A percentile compares a stretch with the other conserved stretches of the same genome.
Evolutionary conservation across 2,113 vertebrate species (phyloP).

Genomic region (Pundamilia nyererei): DNA sequence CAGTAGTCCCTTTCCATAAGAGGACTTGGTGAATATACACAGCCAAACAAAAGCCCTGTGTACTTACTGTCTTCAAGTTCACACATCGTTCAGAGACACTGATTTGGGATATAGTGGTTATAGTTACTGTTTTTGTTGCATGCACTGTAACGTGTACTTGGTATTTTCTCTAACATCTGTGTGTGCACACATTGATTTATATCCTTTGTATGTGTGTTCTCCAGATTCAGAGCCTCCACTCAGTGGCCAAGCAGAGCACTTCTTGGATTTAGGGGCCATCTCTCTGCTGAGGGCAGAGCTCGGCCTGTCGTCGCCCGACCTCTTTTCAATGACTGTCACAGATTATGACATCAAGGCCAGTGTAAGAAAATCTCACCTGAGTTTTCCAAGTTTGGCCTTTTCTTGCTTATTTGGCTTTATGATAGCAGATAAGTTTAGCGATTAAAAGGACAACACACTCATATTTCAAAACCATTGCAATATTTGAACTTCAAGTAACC

Average conservation of each 20-base stretch:
- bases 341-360: slow-evolving; percentile 71
- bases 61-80: neutral
- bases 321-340: slow-evolving; percentile 73
- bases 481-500: neutral
- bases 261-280: slow-evolving; percentile 51
- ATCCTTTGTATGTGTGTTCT: neutral
- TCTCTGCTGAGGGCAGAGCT: slow-evolving; percentile 64
- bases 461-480: neutral
- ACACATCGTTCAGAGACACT: neutral
- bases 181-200: neutral
- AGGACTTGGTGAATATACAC: neutral
- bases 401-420: neutral
- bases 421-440: neutral
- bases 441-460: neutral
- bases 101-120: neutral
- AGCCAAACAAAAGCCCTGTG: neutral
- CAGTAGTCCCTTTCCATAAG: too few species aligned
- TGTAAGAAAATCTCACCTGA: slow-evolving; percentile 35
- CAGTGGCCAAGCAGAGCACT: slow-evolving; percentile 12
- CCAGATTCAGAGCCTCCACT: slow-evolving; percentile 59
- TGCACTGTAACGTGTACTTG: neutral
- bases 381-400: neutral
- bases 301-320: slow-evolving; percentile 56
- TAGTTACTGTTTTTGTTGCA: neutral
- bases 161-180: neutral